Conservation (phyloP, 2,888 invertebrate genomes). For the Morpho achilles region DNA sequence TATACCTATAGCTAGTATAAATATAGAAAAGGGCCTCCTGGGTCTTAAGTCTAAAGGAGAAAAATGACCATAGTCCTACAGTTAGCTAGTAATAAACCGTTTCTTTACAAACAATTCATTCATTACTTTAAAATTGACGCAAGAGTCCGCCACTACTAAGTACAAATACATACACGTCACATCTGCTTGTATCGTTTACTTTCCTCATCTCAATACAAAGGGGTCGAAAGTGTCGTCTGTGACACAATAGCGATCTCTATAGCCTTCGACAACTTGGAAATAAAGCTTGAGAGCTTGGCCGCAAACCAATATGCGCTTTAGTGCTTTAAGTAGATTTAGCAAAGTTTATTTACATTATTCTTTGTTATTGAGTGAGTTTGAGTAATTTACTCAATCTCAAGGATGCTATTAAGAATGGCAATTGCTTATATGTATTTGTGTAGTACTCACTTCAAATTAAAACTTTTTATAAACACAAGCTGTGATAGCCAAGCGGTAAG, state of each 20-base stretch:
- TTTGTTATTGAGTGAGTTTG: not conserved
- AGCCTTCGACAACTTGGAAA: slow-evolving; percentile 17
- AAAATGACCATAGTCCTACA: no score
- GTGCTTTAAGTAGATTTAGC: not conserved
- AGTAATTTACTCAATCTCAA: not conserved
- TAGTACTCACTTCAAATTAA: no score
- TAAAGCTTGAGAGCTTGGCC: not conserved
- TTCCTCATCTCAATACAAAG: slow-evolving; percentile 20
- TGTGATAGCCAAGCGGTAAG: no score
- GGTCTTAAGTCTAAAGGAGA: no score
- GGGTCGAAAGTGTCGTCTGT: slow-evolving; percentile 18
- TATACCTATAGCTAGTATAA: no score
- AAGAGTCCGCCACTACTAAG: no score
- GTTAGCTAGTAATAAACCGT: no score
- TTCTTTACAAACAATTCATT: no score
- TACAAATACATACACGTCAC: not conserved
- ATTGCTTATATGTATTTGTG: no score
- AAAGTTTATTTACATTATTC: slow-evolving; percentile 1
- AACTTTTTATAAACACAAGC: no score
- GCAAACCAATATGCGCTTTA: not conserved
- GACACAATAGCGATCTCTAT: slow-evolving; percentile 20
- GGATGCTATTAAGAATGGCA: not conserved
- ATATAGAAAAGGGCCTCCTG: no score
- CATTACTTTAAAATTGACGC: no score
- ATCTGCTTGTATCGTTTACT: slow-evolving; percentile 18